Conservation (phyloP, 2,888 invertebrate species). For the Machimus atricapillus region DNA sequence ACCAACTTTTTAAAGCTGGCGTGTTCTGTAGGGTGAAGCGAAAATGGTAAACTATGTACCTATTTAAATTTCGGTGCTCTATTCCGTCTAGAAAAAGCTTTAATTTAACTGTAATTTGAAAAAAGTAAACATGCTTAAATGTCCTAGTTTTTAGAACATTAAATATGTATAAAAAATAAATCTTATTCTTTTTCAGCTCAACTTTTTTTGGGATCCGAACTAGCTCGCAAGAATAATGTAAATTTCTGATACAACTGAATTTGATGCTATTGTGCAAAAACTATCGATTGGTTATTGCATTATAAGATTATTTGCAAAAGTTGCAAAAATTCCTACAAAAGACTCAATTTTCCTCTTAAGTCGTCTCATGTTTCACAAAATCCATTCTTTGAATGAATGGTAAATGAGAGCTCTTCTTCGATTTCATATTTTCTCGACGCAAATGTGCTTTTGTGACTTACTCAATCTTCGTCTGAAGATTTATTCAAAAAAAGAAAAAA, state of each 20-base stretch:
- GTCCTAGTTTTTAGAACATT: no score
- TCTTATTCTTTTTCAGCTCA: no score
- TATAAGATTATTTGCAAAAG: not conserved
- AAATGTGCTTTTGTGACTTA: not conserved
- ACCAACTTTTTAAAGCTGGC: not conserved
- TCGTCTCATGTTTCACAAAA: not conserved
- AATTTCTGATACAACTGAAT: not conserved
- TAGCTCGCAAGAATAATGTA: not conserved
- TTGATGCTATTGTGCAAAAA: not conserved
- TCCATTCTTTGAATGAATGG: not conserved
- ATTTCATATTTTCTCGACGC: not conserved
- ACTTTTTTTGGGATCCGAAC: no score
- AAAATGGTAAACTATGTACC: no score
- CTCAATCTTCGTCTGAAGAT: conserved; percentile 8
- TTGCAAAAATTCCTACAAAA: not conserved
- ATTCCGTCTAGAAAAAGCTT: no score
- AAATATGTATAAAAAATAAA: no score
- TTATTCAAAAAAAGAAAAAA: not conserved
- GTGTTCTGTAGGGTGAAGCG: no score
- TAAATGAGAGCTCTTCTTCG: not conserved
- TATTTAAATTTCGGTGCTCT: no score
- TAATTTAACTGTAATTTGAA: no score
- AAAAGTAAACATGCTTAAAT: no score
- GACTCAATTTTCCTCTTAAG: not conserved
- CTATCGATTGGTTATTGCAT: not conserved